A percentile compares a stretch with the other conserved stretches of the same genome.
Conservation (phyloP, 2,113 vertebrate species). For the Motacilla alba region DNA sequence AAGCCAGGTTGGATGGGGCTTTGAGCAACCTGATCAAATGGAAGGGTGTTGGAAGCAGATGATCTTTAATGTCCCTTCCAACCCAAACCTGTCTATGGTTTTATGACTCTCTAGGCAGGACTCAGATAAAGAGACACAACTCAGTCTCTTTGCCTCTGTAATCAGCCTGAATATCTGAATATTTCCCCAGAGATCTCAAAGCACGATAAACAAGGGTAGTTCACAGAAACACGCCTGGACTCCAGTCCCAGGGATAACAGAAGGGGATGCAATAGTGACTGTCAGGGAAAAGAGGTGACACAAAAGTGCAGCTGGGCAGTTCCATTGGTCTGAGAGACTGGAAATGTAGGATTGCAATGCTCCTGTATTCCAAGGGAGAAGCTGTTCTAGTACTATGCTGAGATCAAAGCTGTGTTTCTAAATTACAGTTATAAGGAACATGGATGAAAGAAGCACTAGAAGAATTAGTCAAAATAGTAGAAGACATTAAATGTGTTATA, state of each 20-base stretch:
- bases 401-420: not conserved
- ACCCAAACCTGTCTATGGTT: not conserved
- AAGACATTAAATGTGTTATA: not conserved
- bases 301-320: fast-evolving
- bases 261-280: not conserved
- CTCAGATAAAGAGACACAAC: not conserved
- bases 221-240: not conserved
- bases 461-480: not conserved
- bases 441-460: not conserved
- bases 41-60: not conserved
- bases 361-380: not conserved
- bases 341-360: not conserved
- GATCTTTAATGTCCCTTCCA: not conserved
- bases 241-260: not conserved
- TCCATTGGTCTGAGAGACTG: not conserved
- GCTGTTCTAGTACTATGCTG: not conserved
- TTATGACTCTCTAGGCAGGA: not conserved
- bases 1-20: not conserved
- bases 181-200: not conserved
- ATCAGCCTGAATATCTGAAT: not conserved
- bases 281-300: not conserved
- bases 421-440: not conserved
- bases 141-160: not conserved
- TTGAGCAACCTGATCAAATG: not conserved
- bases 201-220: fast-evolving